Evolutionary conservation across 2,113 vertebrate species (phyloP), one percentile per base, ranked within the genome.

Genomic region (Conger conger): DNA sequence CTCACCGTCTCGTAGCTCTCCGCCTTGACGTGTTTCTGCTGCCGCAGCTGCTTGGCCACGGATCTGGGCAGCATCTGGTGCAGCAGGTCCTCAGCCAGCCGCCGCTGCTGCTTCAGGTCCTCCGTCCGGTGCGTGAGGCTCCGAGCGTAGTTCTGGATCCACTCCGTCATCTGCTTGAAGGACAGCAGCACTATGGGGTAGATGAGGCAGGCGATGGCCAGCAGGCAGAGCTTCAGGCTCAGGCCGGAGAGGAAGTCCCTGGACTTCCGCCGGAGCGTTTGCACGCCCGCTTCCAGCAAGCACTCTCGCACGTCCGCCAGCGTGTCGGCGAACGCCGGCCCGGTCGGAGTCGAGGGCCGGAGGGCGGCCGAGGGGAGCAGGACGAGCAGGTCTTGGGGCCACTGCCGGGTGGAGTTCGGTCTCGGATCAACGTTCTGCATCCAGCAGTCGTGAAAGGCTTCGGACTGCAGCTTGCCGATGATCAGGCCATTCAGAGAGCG

Each of bases 1-100:
- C 91, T 60, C 84, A 96, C 97, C 95, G 94, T 95, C 23, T 98
- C 96, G 0, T 97, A 98, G 91, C 96, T 97, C 92, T 98, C 97
- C 0, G 97, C 97, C 89, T 98, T 94, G 0, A 98, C 96, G 0
- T 96, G 95, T 73, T 94, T 94, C 1, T 85, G 79, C 84, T 93
- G 95, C 13, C 97, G 93, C 0, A 98, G 94, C 91, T 98, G 97
- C 86, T 93, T 96, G 88, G 95, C 97, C 6, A 97, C 97, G 0
- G 96, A 94, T 84, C 96, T 97, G 18, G 97, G 97, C 86, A 98
- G 42, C 97, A 98, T 98, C 89, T 98, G 97, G 88, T 98, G 96
- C 57, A 98, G 89, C 63, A 98, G 96, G 54, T 98, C 95, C 87
- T 98, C 97, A 0, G 96, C 96, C 6, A 97, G 85, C 5, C 30